These are phyloP conservation scores for Plotosus lineatus DNA, from an alignment of 2,113 vertebrate species.

Conservation along the genomic window DNA sequence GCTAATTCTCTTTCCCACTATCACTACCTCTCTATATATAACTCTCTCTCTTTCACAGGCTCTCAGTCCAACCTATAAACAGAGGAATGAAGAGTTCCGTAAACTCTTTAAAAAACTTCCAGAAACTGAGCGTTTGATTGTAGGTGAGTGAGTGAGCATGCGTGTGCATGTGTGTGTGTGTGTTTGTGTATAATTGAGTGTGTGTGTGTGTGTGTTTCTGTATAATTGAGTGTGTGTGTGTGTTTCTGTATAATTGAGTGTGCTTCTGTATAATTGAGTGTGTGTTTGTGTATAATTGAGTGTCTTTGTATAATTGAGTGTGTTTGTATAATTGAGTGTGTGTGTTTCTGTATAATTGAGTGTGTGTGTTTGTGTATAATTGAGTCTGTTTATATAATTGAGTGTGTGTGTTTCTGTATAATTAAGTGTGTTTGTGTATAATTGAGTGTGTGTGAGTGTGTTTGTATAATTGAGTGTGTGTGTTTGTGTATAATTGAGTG, in stretches of 20 bases:
- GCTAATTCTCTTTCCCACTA: not conserved
- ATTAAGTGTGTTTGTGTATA: too few relatives aligned
- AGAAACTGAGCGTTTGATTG: slow-evolving; percentile 85
- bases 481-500: too few relatives aligned
- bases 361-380: slow-evolving; percentile 13
- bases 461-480: slow-evolving; percentile 2
- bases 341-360: too few relatives aligned
- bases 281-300: too few relatives aligned
- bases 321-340: slow-evolving; percentile 31
- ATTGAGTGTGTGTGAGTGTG: slow-evolving; percentile 34
- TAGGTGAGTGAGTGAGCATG: slow-evolving; percentile 74
- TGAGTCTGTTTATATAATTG: too few relatives aligned
- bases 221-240: slow-evolving; percentile 1
- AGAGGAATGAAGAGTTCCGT: slow-evolving; percentile 88
- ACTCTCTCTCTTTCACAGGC: slow-evolving; percentile 68
- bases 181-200: too few relatives aligned
- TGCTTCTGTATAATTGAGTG: too few relatives aligned
- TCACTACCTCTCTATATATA: slow-evolving; percentile 5
- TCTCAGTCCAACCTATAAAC: slow-evolving; percentile 89
- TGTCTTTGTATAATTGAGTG: too few relatives aligned
- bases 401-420: slow-evolving; percentile 25
- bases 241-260: too few relatives aligned
- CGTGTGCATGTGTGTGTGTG: not conserved
- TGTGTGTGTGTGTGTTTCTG: not conserved
- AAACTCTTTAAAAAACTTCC: slow-evolving; percentile 90